Base-by-base conservation (phyloP, 92 coral and sea anemone genomes). In the Plumapathes pennacea region DNA sequence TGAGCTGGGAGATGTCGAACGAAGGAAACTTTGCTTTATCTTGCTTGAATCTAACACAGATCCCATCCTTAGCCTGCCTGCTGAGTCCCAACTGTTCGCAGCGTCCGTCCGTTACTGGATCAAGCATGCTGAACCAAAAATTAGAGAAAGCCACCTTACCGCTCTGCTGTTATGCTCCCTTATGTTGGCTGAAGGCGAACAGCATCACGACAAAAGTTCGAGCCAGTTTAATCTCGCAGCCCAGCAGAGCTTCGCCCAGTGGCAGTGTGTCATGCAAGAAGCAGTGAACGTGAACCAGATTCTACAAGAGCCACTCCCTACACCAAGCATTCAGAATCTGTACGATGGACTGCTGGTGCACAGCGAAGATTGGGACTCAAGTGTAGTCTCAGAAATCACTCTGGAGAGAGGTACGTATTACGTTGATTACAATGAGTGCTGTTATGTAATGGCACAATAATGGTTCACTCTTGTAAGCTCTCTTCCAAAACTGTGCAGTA, bases 181-280 rank as follows among this genome's bases (percentile, higher is more conserved):
- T 2, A 28, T 3, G 51, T 25, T 22, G 10, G 43, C 24, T 6
- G 17, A 10, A 5, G 38, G 11, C 3, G 13, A 31, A 0, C 32
- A 61, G 3, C 29, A 48, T 25, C 2, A 62, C 4, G 43, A 21
- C 4, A 10, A n/a, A n/a, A 22, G 13, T 27, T n/a, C 13, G 24
- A 38, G 50, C 20, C 40, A 13, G 5, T 54, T 78, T 46, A 59
- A 70, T 52, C 19, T 78, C 14, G 34, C 25, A 22, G 54, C 52
- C 0, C 79, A 50, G 38, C 85, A 78, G 41, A 71, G 74, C 32
- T 71, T 36, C 15, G 85, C 85, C 62, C 85, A 78, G 32, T 78
- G 85, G 85, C 85, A 78, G 74, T 33, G 78, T 25, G 53, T 78
- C 21, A 46, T 70, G 62, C 5, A 11, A 2, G 79, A 70, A 40